These are phyloP conservation scores for Liopterus haemorrhoidalis DNA, from an alignment of 2,888 invertebrate species.

Conservation along the genomic window DNA sequence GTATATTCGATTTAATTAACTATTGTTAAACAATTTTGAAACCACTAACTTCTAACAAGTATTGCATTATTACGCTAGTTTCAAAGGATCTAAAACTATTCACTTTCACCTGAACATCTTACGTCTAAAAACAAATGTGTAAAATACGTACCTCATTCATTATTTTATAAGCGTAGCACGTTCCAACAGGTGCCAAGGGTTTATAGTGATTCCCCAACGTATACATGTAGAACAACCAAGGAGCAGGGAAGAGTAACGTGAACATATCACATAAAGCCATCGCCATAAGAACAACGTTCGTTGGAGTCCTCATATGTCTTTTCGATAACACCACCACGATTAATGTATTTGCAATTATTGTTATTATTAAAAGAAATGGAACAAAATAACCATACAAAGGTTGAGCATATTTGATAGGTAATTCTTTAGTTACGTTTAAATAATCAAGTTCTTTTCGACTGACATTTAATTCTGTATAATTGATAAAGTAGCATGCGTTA, in stretches of 20 bases:
- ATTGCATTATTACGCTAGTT: no score
- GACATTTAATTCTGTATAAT: no score
- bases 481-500: no score
- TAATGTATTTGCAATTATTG: slow-evolving; percentile 84
- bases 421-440: slow-evolving; percentile 61
- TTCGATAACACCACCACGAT: slow-evolving; percentile 86
- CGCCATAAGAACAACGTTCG: slow-evolving; percentile 87
- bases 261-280: slow-evolving; percentile 95
- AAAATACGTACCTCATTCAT: slow-evolving; percentile 81
- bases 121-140: no score
- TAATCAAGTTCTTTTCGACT: no score
- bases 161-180: slow-evolving; percentile 73
- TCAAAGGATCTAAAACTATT: no score
- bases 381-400: slow-evolving; percentile 74
- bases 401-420: slow-evolving; percentile 61
- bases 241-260: slow-evolving; percentile 83
- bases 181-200: slow-evolving; percentile 65
- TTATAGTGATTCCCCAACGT: slow-evolving; percentile 83
- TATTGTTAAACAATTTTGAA: no score
- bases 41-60: no score
- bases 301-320: slow-evolving; percentile 86
- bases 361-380: slow-evolving; percentile 78
- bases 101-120: no score
- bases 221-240: slow-evolving; percentile 89
- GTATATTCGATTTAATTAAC: no score